Evolutionary conservation across 2,113 vertebrate genomes (phyloP), one percentile per base, ranked within the genome.

Genomic region (Motacilla tschutschensis): DNA sequence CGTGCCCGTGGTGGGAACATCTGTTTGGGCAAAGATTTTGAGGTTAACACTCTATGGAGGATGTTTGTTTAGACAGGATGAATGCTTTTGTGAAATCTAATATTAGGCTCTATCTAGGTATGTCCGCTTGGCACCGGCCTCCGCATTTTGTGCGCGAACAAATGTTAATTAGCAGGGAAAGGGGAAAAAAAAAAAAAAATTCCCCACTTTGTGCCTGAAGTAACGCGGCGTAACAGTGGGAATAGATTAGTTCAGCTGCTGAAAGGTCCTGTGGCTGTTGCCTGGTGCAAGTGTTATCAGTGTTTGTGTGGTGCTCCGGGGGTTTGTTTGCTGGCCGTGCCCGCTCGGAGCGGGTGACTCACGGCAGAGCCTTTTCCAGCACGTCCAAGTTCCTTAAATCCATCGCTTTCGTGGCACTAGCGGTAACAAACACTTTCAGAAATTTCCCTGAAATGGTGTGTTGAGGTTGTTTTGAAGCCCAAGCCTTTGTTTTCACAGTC

Each of bases 51-150:
- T 62, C 51, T 44, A 4, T n/a, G 90, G 95, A 90, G 92, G 93
- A 88, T 94, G 92, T 95, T 95, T 95, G 89, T 90, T 94, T 89
- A 91, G 92, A 91, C 95, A 93, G 91, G 93, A 92, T 94, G 93
- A 94, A 93, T 94, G 93, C 79, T 88, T 94, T 93, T 92, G 93
- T 89, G 90, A 89, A 95, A 96, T 92, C 91, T 91, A 96, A 95
- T 93, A 90, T 95, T 93, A 90, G 90, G 89, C 90, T 93, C 75
- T 87, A 92, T 94, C 94, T 94, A 93, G 95, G 93, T 91, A 96
- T 94, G 94, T 96, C 95, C 93, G 91, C 66, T 93, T 95, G 95
- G 94, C 94, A 89, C 69, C 24, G 9, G 75, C 67, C 69, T 31
- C 92, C 4, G 88, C 70, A 64, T 92, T 93, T 88, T 88, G 91